A percentile compares a stretch with the other conserved stretches of the same genome.
phyloP scores from a whole-genome alignment of 2,113 vertebrate species.

The Siniperca knerii region DNA sequence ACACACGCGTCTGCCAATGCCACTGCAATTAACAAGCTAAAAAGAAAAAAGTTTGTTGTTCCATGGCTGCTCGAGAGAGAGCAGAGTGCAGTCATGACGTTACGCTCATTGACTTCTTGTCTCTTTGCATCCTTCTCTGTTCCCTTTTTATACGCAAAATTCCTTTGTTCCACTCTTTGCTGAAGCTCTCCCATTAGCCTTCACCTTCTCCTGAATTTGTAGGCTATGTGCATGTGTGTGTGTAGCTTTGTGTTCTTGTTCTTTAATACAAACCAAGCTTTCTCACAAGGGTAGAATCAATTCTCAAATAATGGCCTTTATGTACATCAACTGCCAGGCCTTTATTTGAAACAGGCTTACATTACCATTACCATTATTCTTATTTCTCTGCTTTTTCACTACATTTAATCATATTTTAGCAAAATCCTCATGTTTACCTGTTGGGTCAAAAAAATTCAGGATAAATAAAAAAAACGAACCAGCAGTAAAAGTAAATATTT shows the following conservation, averaged over 20 bases:
- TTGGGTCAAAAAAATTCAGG: not conserved
- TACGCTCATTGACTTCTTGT: slow-evolving; percentile 44
- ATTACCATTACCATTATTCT: too few relatives aligned
- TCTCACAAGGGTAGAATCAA: not conserved
- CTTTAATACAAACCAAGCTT: not conserved
- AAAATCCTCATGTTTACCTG: not conserved
- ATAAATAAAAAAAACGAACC: not conserved
- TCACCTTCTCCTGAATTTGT: slow-evolving; percentile 37
- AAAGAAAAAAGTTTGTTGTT: slow-evolving; percentile 58
- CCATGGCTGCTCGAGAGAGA: not conserved
- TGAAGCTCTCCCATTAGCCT: slow-evolving; percentile 35
- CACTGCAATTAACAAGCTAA: slow-evolving; percentile 51
- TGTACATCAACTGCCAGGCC: too few relatives aligned
- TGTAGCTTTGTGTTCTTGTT: not conserved
- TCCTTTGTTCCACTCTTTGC: slow-evolving; percentile 8
- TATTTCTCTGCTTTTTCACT: too few relatives aligned
- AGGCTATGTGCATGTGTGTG: not conserved
- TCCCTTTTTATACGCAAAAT: slow-evolving; percentile 23
- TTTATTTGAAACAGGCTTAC: too few relatives aligned
- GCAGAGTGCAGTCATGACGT: slow-evolving; percentile 14
- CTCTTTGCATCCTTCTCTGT: slow-evolving; percentile 32
- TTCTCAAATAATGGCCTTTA: not conserved
- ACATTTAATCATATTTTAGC: too few relatives aligned
- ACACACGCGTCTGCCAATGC: slow-evolving; percentile 45
- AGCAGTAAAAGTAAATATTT: too few relatives aligned